These are phyloP conservation scores for Drosophila rhopaloa DNA, from an alignment of 1,140 invertebrate species.

Conservation along the genomic window DNA sequence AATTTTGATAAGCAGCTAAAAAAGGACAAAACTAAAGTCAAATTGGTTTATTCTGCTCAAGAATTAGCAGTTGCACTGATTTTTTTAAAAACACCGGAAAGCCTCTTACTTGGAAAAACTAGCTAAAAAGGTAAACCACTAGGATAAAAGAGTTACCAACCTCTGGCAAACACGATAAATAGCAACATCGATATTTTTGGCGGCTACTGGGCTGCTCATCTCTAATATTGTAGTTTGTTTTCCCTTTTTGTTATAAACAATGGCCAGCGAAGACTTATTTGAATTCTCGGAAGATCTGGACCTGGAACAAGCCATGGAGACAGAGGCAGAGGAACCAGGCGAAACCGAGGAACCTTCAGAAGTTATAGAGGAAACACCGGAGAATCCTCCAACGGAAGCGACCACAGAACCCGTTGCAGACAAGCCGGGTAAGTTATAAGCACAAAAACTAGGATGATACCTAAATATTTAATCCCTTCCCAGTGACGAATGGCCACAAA, in stretches of 20 bases:
- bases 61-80: too few relatives aligned
- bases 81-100: too few relatives aligned
- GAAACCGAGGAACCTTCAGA: slow-evolving; percentile 1
- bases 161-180: neutral
- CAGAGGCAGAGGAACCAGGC: slow-evolving; percentile 4
- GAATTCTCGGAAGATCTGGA: slow-evolving; percentile 56
- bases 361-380: neutral
- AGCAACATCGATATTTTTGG: slow-evolving; percentile 30
- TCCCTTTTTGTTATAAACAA: slow-evolving; percentile 22
- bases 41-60: too few relatives aligned
- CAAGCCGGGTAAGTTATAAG: slow-evolving; percentile 16
- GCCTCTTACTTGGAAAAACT: neutral
- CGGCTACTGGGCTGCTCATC: slow-evolving; percentile 4
- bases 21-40: too few relatives aligned
- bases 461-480: neutral
- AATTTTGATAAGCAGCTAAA: too few relatives aligned
- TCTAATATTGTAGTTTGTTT: neutral
- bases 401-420: neutral
- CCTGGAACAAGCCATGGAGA: slow-evolving; percentile 24
- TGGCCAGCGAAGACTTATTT: slow-evolving; percentile 72
- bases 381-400: neutral
- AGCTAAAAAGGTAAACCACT: neutral
- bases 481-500: slow-evolving; percentile 37
- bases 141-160: neutral
- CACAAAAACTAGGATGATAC: neutral